Evolutionary conservation across 2,113 vertebrate genomes (phyloP).

Genomic region (Oryctolagus cuniculus): mOryCun1.1 NC_091440.1:47151001-47151500

Average conservation of each 20-base stretch:
- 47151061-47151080: too few relatives aligned
- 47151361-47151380: neutral
- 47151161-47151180: neutral
- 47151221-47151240: neutral
- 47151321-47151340: neutral
- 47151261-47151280: neutral
- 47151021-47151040: too few relatives aligned
- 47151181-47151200: neutral
- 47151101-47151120: neutral
- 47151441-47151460: neutral
- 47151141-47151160: neutral
- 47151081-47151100: neutral
- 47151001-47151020: too few relatives aligned
- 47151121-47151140: neutral
- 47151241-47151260: neutral
- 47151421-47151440: accelerated
- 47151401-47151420: slow-evolving; percentile 5
- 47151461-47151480: neutral
- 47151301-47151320: neutral
- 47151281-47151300: neutral
- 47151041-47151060: too few relatives aligned
- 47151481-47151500: neutral
- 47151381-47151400: neutral
- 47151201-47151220: neutral
- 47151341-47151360: neutral